Percentiles rank a stretch among this genome's conserved stretches.
Evolutionary conservation across 2,888 invertebrate genomes (phyloP).

Genomic region (Stenichneumon culpator): DNA sequence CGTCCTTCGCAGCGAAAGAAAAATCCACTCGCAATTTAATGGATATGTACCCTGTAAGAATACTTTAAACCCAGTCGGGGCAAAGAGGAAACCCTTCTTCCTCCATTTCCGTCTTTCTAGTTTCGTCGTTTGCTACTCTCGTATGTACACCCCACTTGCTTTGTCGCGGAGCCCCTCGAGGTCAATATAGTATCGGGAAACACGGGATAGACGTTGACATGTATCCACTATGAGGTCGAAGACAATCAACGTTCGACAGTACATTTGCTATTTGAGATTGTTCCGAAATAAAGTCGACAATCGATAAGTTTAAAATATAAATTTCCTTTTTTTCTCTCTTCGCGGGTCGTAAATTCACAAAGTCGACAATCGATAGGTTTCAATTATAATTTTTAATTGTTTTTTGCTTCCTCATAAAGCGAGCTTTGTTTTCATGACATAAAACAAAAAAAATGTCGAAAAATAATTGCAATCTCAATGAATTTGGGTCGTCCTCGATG

Average conservation of each 20-base stretch:
- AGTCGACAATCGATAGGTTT: not conserved
- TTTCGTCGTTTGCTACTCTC: slow-evolving; percentile 9
- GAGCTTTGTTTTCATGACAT: too few species aligned
- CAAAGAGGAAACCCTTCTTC: slow-evolving; percentile 14
- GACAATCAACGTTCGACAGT: not conserved
- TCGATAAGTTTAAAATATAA: not conserved
- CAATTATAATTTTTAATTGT: too few species aligned
- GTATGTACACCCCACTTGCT: not conserved
- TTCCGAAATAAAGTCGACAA: slow-evolving; percentile 2
- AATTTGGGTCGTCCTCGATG: slow-evolving; percentile 27
- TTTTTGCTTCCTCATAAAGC: too few species aligned
- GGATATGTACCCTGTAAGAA: slow-evolving; percentile 26
- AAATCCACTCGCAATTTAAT: slow-evolving; percentile 52
- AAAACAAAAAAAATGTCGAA: too few species aligned
- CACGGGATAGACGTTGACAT: slow-evolving; percentile 12
- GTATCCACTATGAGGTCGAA: slow-evolving; percentile 5
- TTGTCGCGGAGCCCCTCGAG: slow-evolving; percentile 5
- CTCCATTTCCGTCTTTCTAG: slow-evolving; percentile 13
- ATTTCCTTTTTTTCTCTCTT: too few species aligned
- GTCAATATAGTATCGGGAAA: slow-evolving; percentile 3
- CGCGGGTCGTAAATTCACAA: too few species aligned
- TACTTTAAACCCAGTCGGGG: slow-evolving; percentile 53
- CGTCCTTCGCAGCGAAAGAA: slow-evolving; percentile 39
- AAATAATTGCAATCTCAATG: slow-evolving; percentile 54
- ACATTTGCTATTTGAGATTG: not conserved